These are phyloP conservation scores for Myotis lucifugus DNA, from an alignment of 2,113 vertebrate species.

Conservation along the genomic window DNA sequence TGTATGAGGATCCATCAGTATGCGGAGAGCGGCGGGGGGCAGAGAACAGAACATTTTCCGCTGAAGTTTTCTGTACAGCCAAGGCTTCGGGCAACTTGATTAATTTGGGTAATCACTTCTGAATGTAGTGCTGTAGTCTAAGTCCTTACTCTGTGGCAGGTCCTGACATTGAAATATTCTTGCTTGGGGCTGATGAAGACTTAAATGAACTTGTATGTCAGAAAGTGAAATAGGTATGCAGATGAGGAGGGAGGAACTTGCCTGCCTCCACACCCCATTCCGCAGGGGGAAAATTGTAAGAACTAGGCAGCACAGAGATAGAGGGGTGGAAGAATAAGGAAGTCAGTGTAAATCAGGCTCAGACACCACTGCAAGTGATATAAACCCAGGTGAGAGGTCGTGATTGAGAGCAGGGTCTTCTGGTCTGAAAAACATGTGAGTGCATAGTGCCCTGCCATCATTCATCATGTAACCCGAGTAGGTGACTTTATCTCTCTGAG, in stretches of 20 bases:
- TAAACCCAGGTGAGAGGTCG: neutral
- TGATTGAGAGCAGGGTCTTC: neutral
- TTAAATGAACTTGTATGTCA: neutral
- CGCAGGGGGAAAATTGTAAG: neutral
- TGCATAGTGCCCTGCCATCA: neutral
- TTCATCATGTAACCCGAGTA: neutral
- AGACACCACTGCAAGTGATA: neutral
- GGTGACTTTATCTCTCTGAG: neutral
- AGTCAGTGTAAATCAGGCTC: neutral
- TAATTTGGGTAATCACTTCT: neutral
- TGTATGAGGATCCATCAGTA: neutral
- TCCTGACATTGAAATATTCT: constrained; percentile 16
- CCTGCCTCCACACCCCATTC: neutral
- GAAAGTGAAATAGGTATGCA: neutral
- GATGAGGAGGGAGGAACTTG: neutral
- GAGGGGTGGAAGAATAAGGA: neutral
- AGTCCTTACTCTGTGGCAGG: neutral
- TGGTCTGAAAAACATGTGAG: neutral
- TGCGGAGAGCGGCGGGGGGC: neutral
- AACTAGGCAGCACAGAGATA: neutral
- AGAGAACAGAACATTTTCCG: neutral
- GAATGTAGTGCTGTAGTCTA: neutral
- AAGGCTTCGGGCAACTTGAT: neutral
- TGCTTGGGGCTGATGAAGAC: neutral
- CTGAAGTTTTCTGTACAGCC: neutral